Conservation (phyloP, 2,797 vertebrate species). For the Dryobates pubescens region DNA sequence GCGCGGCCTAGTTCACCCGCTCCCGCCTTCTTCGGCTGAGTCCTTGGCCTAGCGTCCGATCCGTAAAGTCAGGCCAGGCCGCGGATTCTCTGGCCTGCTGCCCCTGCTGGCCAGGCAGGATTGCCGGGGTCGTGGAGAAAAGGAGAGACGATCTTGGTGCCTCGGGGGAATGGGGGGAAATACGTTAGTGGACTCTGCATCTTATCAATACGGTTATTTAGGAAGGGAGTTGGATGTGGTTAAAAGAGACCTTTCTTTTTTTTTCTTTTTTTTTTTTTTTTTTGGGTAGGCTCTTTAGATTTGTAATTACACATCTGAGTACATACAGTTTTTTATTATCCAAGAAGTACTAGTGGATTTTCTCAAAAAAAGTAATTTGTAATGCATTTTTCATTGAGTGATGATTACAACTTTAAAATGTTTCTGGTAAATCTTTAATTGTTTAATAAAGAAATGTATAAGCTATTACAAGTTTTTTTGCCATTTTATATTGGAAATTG, state of each 20-base stretch:
- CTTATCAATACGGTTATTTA: background rate
- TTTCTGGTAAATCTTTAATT: background rate
- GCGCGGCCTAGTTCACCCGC: background rate
- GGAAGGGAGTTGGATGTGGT: background rate
- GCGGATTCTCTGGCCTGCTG: background rate
- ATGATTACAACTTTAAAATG: background rate
- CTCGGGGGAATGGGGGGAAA: accelerated
- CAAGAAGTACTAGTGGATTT: background rate
- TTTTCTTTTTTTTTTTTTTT: background rate
- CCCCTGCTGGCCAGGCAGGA: too few relatives aligned
- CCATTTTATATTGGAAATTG: accelerated
- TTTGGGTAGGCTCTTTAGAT: accelerated
- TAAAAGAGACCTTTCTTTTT: background rate
- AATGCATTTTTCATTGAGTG: background rate
- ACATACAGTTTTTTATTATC: background rate
- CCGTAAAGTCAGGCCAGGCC: accelerated
- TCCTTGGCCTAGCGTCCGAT: background rate
- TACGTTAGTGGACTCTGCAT: accelerated
- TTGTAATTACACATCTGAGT: background rate
- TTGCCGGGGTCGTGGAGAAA: background rate
- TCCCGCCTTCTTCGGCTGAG: background rate
- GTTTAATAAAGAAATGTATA: background rate
- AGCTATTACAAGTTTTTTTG: background rate
- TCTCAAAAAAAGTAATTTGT: accelerated
- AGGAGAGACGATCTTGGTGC: background rate